These are phyloP conservation scores for Pyrrhia umbra DNA, from an alignment of 2,888 invertebrate species.

Conservation along the genomic window DNA sequence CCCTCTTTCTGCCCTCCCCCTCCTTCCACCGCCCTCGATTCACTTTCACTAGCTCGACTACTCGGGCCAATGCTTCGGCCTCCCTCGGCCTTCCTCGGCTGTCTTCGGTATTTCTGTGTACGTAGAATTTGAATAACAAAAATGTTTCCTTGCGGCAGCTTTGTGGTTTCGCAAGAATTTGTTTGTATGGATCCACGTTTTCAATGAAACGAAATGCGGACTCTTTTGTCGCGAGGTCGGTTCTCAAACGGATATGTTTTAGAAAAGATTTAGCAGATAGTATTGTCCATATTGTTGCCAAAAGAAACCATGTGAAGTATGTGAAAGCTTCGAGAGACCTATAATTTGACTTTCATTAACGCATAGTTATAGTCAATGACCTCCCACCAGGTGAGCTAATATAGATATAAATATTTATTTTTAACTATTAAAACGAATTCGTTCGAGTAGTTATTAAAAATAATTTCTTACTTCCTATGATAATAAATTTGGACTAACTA, in stretches of 20 bases:
- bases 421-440: not conserved
- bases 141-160: constrained; percentile 62
- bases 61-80: constrained; percentile 73
- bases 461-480: constrained; percentile 42
- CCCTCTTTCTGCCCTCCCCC: constrained; percentile 46
- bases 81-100: constrained; percentile 72
- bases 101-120: constrained; percentile 68
- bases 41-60: constrained; percentile 83
- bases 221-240: constrained; percentile 41
- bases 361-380: not conserved
- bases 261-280: constrained; percentile 31
- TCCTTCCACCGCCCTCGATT: constrained; percentile 69
- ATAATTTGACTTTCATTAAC: constrained; percentile 17
- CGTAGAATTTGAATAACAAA: constrained; percentile 64
- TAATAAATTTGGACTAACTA: constrained; percentile 25
- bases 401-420: not conserved
- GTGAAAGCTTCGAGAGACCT: constrained; percentile 14
- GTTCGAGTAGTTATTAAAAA: constrained; percentile 6
- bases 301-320: constrained; percentile 39
- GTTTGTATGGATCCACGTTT: constrained; percentile 53
- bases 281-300: constrained; percentile 26
- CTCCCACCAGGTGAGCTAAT: not conserved
- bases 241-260: constrained; percentile 38
- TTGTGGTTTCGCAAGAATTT: constrained; percentile 59
- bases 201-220: constrained; percentile 50